A percentile compares a stretch with the other conserved stretches of the same genome.
Conservation (phyloP, 2,888 invertebrate species). For the Ceramica pisi region DNA sequence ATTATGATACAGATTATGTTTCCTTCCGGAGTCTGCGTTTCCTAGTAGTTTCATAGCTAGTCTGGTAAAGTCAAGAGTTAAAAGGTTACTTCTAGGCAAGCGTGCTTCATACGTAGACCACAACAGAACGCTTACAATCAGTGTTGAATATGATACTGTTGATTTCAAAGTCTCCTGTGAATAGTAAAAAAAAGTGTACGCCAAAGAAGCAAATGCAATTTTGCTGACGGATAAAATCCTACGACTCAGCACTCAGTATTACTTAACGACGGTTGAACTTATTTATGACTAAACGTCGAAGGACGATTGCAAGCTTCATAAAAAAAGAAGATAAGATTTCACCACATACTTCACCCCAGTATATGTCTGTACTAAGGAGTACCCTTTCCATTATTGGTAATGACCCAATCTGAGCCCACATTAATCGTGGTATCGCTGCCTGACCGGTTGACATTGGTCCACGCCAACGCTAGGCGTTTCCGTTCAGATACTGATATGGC, state of each 20-base stretch:
- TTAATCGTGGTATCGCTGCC: slow-evolving; percentile 52
- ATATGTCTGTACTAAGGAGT: slow-evolving; percentile 16
- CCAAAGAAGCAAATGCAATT: neutral
- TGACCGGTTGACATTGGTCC: slow-evolving; percentile 59
- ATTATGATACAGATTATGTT: neutral
- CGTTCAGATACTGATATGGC: slow-evolving; percentile 58
- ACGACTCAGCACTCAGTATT: neutral
- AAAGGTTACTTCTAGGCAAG: no score
- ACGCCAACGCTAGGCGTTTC: slow-evolving; percentile 64
- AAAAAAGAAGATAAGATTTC: neutral
- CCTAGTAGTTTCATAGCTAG: neutral
- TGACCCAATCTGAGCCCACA: slow-evolving; percentile 64
- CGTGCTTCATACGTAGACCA: neutral
- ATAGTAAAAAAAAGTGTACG: neutral
- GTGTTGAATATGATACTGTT: no score
- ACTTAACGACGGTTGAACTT: neutral
- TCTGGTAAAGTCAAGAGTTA: neutral
- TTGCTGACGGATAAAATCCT: neutral
- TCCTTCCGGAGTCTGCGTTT: neutral
- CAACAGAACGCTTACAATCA: no score
- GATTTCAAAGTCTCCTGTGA: no score
- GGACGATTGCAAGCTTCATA: neutral
- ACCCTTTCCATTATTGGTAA: slow-evolving; percentile 52
- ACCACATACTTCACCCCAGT: neutral
- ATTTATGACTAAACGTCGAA: neutral